Evolutionary conservation across 2,888 invertebrate genomes (phyloP), one percentile per base, ranked within the genome.

Genomic region (Protula sp.): DNA sequence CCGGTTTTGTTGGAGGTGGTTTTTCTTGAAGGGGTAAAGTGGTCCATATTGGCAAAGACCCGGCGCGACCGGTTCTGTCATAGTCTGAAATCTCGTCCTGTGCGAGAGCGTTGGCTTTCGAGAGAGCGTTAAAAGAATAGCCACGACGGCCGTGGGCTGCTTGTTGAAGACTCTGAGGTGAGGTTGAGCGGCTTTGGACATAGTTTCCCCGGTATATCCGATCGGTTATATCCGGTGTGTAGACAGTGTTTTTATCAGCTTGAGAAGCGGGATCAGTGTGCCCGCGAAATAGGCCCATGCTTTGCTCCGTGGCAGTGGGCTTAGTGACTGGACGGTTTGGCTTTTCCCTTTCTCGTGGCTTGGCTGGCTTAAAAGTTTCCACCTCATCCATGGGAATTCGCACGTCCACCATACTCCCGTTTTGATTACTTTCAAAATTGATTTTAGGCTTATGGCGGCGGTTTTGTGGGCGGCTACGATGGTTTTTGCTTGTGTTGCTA

Each of bases 391-490:
- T 48, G 22, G 54, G 47, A 47, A 63, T 63, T 30, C 67, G 50
- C 14, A 67, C 57, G 54, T 67, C 67, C 26, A 67, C 66, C 67
- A 67, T 67, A 58, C 66, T 66, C 27, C 67, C 67, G 58, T 67
- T 67, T 29, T 30, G 22, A 54, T 67, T 67, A 57, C 58, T 61
- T 19, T 52, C 54, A 57, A 66, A 66, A 3, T 47, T 57, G 22
- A 66, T 50, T 2, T 60, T 60, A 4, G 55, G 54, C 31, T 38
- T 55, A 45, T 55, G 38, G 24, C 50, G 47, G 5, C 56, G 47
- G 30, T 56, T 27, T 48, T 55, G 55, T 19, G 9, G 51, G n/a
- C 30, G 22, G 57, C 24, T n/a, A 27, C n/a, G 24, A 30, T 22
- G 24, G 14, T 38, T 38, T 38, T 14, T 38, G 38, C 38, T 19